Base-by-base conservation (phyloP, 2,888 invertebrate genomes). In the Chrysodeixis includens region DNA sequence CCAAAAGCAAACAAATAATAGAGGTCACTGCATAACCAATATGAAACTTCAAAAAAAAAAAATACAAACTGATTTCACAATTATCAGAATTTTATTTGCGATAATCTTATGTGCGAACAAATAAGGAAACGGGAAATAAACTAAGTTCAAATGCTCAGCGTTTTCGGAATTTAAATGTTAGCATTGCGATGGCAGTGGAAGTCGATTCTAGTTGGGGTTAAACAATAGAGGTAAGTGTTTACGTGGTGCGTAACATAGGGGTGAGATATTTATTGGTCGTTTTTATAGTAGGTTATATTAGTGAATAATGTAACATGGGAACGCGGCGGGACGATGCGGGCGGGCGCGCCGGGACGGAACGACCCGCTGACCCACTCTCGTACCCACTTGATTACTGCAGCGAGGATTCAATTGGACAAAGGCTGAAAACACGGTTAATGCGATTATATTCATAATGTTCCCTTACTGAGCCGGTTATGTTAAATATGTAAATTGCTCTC, bases 351-450 rank as follows among this genome's bases (percentile, higher is more conserved):
- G 76, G 74, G 62, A 59, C 86, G 88, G 86, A 85, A 85, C 90
- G 92, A 86, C 93, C 93, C 88, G 86, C 74, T 93, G 92, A 93
- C 94, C 94, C 89, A 94, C 87, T 93, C 85, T 81, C 81, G 76
- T 78, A 79, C 83, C 84, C 86, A 88, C 87, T 91, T 90, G 88
- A 91, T 92, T 91, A 89, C 89, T 89, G 89, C 88, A 87, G 85
- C 83, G 86, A 85, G 88, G 79, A 90, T 90, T 90, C 90, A 90
- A 92, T 92, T 91, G 92, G 86, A 92, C 91, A 90, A 92, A 92
- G 83, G 85, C 85, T 88, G 87, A 87, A 89, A 91, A 92, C 89
- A 89, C 86, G 89, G 89, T 86, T 92, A 91, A 90, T 88, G 79
- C 83, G 84, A 90, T 91, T 91, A 91, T 84, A 84, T 83, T 86